A percentile compares a stretch with the other conserved stretches of the same genome.
These are phyloP conservation scores for Echeneis naucrates DNA, from an alignment of 2,797 vertebrate species.

Conservation along the genomic window DNA sequence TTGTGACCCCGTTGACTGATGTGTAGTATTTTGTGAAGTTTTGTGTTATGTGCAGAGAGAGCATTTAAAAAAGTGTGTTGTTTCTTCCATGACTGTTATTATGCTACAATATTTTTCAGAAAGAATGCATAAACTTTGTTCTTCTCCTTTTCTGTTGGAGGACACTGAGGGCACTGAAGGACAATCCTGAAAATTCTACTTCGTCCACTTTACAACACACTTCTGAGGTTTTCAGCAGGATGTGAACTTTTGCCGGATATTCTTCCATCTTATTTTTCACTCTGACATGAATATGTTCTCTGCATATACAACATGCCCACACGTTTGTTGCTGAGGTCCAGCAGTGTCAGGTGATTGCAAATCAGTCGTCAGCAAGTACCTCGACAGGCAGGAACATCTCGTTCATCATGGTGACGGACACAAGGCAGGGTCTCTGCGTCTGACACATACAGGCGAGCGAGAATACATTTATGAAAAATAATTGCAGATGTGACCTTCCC, in stretches of 20 bases:
- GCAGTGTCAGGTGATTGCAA: constrained; percentile 52
- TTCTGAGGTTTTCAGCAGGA: not conserved
- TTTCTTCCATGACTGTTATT: not conserved
- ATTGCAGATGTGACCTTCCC: constrained; percentile 37
- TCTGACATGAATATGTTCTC: constrained; percentile 20
- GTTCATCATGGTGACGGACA: constrained; percentile 59
- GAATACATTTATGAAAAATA: constrained; percentile 46
- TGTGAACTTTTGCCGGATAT: not conserved
- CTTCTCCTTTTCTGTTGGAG: not conserved
- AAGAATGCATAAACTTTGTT: not conserved
- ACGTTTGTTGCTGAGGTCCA: constrained; percentile 10
- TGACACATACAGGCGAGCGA: not conserved
- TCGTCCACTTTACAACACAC: not conserved
- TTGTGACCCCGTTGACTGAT: not conserved
- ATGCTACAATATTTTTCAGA: not conserved
- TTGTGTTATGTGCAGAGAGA: too few species aligned
- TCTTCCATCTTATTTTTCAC: constrained; percentile 5
- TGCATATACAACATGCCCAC: not conserved
- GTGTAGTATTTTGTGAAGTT: too few species aligned
- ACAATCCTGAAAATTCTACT: not conserved
- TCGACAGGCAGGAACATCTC: constrained; percentile 35
- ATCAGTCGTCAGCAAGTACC: constrained; percentile 46
- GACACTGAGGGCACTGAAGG: not conserved
- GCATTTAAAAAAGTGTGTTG: too few species aligned
- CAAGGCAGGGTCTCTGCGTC: constrained; percentile 50